Evolutionary conservation across 1,140 invertebrate species (phyloP).

Genomic region (Heliothis subflexa): DNA sequence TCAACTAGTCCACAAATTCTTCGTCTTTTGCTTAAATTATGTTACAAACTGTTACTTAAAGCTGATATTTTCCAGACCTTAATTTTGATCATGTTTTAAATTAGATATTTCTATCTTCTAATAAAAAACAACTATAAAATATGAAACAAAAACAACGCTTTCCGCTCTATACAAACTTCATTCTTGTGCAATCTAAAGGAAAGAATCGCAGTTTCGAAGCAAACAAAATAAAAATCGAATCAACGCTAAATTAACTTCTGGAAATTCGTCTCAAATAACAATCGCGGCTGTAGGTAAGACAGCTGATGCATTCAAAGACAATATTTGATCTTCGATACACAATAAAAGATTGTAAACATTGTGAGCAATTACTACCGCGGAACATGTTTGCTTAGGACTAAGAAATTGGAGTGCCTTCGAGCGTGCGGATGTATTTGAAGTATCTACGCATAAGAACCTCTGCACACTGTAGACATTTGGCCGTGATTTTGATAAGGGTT

Average conservation of each 20-base stretch:
- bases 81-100: too few species aligned
- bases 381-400: constrained; percentile 85
- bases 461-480: constrained; percentile 48
- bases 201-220: constrained; percentile 36
- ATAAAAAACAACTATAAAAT: too few species aligned
- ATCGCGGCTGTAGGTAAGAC: constrained; percentile 79
- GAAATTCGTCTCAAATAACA: constrained; percentile 59
- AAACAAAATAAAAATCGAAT: constrained; percentile 75
- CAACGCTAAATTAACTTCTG: constrained; percentile 76
- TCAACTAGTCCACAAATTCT: constrained; percentile 2
- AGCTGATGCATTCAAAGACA: constrained; percentile 81
- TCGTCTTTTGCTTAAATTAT: not conserved
- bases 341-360: constrained; percentile 85
- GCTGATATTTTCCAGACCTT: not conserved
- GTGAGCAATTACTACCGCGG: constrained; percentile 83
- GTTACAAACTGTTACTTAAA: not conserved
- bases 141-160: not conserved
- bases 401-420: constrained; percentile 84
- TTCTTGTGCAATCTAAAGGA: constrained; percentile 40
- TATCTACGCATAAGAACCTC: constrained; percentile 60
- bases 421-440: constrained; percentile 81
- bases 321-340: constrained; percentile 84
- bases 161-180: constrained; percentile 15
- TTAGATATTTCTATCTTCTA: too few species aligned
- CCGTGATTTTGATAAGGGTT: constrained; percentile 31